These are phyloP conservation scores for Erpetoichthys calabaricus DNA, from an alignment of 2,797 vertebrate species.

Conservation along the genomic window DNA sequence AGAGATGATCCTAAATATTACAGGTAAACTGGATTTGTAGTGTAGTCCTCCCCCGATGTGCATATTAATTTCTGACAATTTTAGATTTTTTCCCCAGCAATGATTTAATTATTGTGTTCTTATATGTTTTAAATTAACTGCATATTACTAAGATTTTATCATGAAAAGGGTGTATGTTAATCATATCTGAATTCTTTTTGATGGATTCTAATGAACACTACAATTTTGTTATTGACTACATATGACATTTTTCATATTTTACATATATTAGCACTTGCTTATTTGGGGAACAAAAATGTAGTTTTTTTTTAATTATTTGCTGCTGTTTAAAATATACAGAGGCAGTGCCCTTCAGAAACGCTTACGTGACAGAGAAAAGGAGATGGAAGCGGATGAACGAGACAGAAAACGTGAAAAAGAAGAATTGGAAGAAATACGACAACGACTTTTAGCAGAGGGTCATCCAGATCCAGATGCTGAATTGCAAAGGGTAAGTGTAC, in stretches of 20 bases:
- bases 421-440: slow-evolving; percentile 92
- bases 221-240: too few species aligned
- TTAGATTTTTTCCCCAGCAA: too few species aligned
- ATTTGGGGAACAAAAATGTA: background rate
- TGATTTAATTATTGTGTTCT: too few species aligned
- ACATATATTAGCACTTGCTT: background rate
- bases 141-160: too few species aligned
- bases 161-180: too few species aligned
- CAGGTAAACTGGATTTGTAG: slow-evolving; percentile 43
- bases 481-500: slow-evolving; percentile 75
- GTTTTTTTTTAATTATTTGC: background rate
- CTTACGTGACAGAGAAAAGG: slow-evolving; percentile 88
- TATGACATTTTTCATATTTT: background rate
- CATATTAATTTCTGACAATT: too few species aligned
- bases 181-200: too few species aligned
- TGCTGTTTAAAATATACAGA: slow-evolving; percentile 45
- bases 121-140: too few species aligned
- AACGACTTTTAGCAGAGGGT: slow-evolving; percentile 89
- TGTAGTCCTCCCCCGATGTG: background rate
- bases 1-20: slow-evolving; percentile 96
- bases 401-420: slow-evolving; percentile 96
- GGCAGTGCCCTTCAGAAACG: slow-evolving; percentile 97
- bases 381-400: slow-evolving; percentile 93
- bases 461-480: slow-evolving; percentile 96
- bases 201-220: too few species aligned